Conservation (phyloP, 2,888 invertebrate species). For the Pseudococcus jackbeardsleyi region DNA sequence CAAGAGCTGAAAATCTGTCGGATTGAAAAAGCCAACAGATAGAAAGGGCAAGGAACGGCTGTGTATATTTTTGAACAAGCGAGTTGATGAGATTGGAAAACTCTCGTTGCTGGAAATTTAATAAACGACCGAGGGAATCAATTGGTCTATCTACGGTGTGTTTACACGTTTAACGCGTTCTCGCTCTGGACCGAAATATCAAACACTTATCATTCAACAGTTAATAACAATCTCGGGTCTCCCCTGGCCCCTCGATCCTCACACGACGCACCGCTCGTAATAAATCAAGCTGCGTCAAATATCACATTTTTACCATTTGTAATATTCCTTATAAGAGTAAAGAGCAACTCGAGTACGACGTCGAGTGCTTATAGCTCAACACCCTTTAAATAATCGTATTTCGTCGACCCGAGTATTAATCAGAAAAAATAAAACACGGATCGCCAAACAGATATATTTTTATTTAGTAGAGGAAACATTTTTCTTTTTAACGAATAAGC, state of each 20-base stretch:
- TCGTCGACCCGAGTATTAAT: slow-evolving; percentile 8
- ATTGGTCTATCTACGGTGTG: slow-evolving; percentile 21
- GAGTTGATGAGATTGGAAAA: slow-evolving; percentile 20
- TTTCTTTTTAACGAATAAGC: slow-evolving; percentile 50
- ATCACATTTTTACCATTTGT: slow-evolving; percentile 51
- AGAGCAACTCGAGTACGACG: slow-evolving; percentile 18
- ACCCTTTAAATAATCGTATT: slow-evolving; percentile 47
- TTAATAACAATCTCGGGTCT: slow-evolving; percentile 35
- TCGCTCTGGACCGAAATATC: slow-evolving; percentile 5
- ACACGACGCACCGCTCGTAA: background rate
- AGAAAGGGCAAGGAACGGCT: background rate
- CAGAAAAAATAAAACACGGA: background rate
- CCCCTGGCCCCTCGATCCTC: background rate
- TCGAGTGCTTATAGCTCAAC: slow-evolving; percentile 39
- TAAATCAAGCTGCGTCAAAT: slow-evolving; percentile 46
- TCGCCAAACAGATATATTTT: slow-evolving; percentile 55
- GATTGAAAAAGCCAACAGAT: background rate
- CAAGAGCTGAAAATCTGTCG: background rate
- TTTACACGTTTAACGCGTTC: slow-evolving; percentile 23
- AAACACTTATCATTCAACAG: slow-evolving; percentile 54
- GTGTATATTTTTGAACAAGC: slow-evolving; percentile 15
- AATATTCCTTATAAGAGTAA: slow-evolving; percentile 23
- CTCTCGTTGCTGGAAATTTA: background rate
- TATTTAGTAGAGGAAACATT: slow-evolving; percentile 48
- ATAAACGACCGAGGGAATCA: slow-evolving; percentile 4